Evolutionary conservation across 2,888 invertebrate genomes (phyloP).

Genomic region (Cantharis rustica): DNA sequence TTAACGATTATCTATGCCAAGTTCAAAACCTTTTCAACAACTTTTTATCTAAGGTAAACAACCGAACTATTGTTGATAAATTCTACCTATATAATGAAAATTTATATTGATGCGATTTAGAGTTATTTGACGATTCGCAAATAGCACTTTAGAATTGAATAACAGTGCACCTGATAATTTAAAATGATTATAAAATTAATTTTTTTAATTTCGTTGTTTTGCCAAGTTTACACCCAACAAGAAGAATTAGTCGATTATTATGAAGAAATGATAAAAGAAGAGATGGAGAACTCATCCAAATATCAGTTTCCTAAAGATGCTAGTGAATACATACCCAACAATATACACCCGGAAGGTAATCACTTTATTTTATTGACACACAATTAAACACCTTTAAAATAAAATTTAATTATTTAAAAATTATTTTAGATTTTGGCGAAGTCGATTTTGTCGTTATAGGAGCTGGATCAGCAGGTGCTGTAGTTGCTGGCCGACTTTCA

Average conservation of each 20-base stretch:
- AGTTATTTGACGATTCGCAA: not conserved
- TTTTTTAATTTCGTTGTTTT: not conserved
- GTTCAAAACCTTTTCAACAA: not conserved
- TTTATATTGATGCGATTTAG: not conserved
- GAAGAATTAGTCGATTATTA: constrained; percentile 9
- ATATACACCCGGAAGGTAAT: not conserved
- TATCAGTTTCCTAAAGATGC: constrained; percentile 11
- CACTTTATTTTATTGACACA: not conserved
- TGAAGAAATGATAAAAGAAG: constrained; percentile 6
- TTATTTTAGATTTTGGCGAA: constrained; percentile 19
- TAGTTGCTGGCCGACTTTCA: constrained; percentile 23
- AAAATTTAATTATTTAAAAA: not conserved
- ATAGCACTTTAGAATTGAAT: not conserved
- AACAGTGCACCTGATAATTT: not conserved
- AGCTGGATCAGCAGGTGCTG: constrained; percentile 23
- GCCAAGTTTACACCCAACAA: not conserved
- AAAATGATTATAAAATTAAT: not conserved
- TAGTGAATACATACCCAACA: not conserved
- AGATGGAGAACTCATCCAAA: not conserved
- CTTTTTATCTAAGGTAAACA: not conserved
- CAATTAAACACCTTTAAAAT: not conserved
- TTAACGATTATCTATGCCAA: not conserved
- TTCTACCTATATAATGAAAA: not conserved
- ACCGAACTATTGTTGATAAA: not conserved
- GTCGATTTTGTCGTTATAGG: constrained; percentile 28